Evolutionary conservation across 1,140 invertebrate species (phyloP).

Genomic region (Sipha flava): DNA sequence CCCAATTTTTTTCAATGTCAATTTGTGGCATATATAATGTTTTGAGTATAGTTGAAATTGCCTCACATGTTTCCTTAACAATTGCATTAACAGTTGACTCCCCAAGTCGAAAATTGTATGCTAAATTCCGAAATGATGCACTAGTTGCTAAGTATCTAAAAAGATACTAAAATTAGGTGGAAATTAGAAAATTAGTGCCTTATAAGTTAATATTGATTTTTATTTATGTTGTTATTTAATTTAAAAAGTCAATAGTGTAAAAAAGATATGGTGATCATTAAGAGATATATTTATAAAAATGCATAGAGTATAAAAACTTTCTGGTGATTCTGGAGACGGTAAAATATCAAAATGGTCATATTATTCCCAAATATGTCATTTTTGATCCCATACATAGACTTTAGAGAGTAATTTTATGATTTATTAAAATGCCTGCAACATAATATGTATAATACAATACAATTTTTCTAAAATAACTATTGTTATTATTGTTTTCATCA

Average conservation of each 20-base stretch:
- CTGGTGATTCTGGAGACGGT: not conserved
- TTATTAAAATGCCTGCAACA: not conserved
- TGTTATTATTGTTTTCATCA: too few species aligned
- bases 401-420: not conserved
- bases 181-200: too few species aligned
- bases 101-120: constrained; percentile 28
- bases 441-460: too few species aligned
- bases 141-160: constrained; percentile 32
- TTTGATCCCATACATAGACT: not conserved
- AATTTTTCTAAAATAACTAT: too few species aligned
- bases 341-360: not conserved
- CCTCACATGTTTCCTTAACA: constrained; percentile 1
- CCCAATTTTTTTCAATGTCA: constrained; percentile 40
- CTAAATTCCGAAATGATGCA: constrained; percentile 27
- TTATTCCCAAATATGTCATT: not conserved
- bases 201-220: too few species aligned
- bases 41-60: not conserved
- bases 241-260: not conserved
- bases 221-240: not conserved
- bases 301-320: not conserved
- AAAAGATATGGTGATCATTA: not conserved
- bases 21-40: not conserved
- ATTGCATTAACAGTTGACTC: constrained; percentile 9
- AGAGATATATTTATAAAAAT: not conserved
- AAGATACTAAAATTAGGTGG: too few species aligned